Base-by-base conservation (phyloP, 2,113 vertebrate genomes). In the Brachionichthys hirsutus region DNA sequence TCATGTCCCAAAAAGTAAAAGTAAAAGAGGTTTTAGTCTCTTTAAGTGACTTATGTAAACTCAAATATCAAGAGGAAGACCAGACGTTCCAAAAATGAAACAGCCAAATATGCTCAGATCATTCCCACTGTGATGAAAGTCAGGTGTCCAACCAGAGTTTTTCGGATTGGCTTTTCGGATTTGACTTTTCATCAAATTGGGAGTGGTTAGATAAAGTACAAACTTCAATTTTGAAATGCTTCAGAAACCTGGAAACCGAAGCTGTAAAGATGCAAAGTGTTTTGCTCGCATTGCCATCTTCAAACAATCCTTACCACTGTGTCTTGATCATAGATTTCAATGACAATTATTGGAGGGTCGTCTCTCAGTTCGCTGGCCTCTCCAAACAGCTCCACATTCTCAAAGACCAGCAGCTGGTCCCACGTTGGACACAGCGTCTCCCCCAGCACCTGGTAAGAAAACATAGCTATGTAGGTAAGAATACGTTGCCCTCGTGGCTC, bases 371-470 rank as follows among this genome's bases (percentile, higher is more conserved):
- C 96, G 0, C 84, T 80, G 20, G 93, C 95, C 71, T 97, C 95
- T 1, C 96, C 96, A 0, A 94, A 98, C 3, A 98, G 77, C 74
- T 98, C 96, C 76, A 98, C 90, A 0, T 95, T 94, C 81, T 98
- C 92, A 0, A 97, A 96, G 34, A 98, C 95, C 86, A 98, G 75
- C 82, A 98, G 90, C 74, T 98, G 96, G 80, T 98, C 96, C 95
- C 96, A 98, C 1, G 96, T 98, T 0, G 96, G 96, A 59, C 96
- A 98, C n/a, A 98, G 90, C 1, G 96, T 98, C 89, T 98, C 96
- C 4, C 94, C 92, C 74, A 98, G 88, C 30, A 98, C 92, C 96
- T 98, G 66, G 38, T 0, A 0, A 48, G 14, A 45, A 44, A 19
- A 10, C 1, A 10, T 24, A 22, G 34, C 11, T 2, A 12, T 19